Evolutionary conservation across 2,888 invertebrate genomes (phyloP).

Genomic region (Conomelus anceps): DNA sequence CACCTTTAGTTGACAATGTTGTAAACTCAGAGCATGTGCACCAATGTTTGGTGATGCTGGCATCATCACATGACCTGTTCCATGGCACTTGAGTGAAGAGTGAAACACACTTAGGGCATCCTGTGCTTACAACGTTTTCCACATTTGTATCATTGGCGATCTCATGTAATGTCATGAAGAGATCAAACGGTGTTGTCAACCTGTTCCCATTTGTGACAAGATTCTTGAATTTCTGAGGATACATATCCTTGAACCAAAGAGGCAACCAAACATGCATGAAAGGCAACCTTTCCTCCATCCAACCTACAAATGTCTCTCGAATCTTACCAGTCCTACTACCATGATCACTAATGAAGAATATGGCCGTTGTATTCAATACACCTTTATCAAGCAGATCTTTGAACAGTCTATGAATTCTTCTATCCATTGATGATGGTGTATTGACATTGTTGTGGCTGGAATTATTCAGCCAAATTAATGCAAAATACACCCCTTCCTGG

Average conservation of each 20-base stretch:
- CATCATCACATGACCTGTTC: slow-evolving; percentile 61
- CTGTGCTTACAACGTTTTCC: slow-evolving; percentile 22
- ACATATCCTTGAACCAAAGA: slow-evolving; percentile 49
- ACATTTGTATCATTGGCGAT: slow-evolving; percentile 40
- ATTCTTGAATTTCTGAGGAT: slow-evolving; percentile 50
- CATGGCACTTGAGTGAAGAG: slow-evolving; percentile 52
- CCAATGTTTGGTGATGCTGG: slow-evolving; percentile 64
- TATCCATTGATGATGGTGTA: slow-evolving; percentile 60
- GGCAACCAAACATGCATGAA: slow-evolving; percentile 65
- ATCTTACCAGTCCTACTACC: slow-evolving; percentile 70
- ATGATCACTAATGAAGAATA: slow-evolving; percentile 71
- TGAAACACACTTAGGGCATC: slow-evolving; percentile 58
- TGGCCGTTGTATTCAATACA: slow-evolving; percentile 56
- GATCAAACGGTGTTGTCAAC: slow-evolving; percentile 66
- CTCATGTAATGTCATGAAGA: slow-evolving; percentile 63
- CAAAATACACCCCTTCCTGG: slow-evolving; percentile 57
- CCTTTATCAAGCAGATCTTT: slow-evolving; percentile 54
- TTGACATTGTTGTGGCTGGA: slow-evolving; percentile 66
- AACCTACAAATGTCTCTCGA: slow-evolving; percentile 60
- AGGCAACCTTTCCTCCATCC: slow-evolving; percentile 71
- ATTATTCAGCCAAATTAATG: slow-evolving; percentile 72
- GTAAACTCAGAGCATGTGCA: slow-evolving; percentile 59
- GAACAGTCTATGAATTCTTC: slow-evolving; percentile 49
- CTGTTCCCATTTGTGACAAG: slow-evolving; percentile 56
- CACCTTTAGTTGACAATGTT: slow-evolving; percentile 36